phyloP scores from a whole-genome alignment of 2,113 vertebrate species.

The Origma solitaria region DNA sequence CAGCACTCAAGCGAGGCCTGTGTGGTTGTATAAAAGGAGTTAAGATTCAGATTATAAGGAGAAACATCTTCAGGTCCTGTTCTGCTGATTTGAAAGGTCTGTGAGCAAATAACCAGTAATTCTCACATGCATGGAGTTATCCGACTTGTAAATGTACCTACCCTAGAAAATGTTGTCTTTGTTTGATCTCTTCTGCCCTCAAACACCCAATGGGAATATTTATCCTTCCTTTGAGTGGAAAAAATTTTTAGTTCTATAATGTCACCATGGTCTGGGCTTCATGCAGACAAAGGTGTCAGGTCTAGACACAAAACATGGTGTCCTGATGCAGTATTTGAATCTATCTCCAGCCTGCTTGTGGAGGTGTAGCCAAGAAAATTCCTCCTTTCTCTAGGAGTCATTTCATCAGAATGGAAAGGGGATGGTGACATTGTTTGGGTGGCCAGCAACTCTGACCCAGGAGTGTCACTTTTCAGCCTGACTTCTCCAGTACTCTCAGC shows the following conservation, averaged over 20 bases:
- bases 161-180: neutral
- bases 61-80: neutral
- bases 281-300: neutral
- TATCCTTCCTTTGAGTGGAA: neutral
- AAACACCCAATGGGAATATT: neutral
- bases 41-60: neutral
- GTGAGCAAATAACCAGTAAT: neutral
- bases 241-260: neutral
- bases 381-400: neutral
- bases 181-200: neutral
- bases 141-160: neutral
- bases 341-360: neutral
- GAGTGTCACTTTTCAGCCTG: neutral
- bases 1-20: neutral
- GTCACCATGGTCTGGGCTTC: neutral
- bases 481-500: neutral
- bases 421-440: neutral
- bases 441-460: neutral
- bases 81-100: neutral
- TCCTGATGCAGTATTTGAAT: neutral
- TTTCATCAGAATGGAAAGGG: neutral
- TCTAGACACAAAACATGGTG: neutral
- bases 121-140: neutral
- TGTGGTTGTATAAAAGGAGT: neutral
- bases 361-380: neutral